Evolutionary conservation across 2,888 invertebrate genomes (phyloP), one percentile per base, ranked within the genome.

Genomic region (Sisyra terminalis): DNA sequence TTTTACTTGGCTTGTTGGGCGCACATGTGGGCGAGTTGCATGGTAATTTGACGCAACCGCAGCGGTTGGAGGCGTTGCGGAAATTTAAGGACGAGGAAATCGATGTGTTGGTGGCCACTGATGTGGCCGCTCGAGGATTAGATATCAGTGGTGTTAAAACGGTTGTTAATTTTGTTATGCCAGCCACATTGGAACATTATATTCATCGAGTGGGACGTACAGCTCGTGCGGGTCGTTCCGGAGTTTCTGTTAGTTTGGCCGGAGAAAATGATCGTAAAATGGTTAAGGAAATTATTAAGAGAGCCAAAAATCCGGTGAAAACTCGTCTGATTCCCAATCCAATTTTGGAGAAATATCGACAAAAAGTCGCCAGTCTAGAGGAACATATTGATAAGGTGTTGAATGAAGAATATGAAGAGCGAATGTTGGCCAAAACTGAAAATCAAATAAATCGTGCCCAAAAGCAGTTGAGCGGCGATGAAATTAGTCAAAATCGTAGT

Each of bases 61-160:
- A 93, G 60, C 80, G 96, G 46, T 63, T 96, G 50, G 92, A 94
- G 52, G 84, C 90, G 1, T 67, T 96, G 29, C 76, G 80, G 50
- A 76, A 80, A 50, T 96, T 96, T 62, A 89, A 86, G 57, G 83
- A 87, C 7, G 84, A 85, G 53, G 73, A 73, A 55, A 78, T 78
- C 3, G 87, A 88, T 57, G 74, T 88, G n/a, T 50, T 61, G 29
- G 73, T 98, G 45, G 80, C 97, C 3, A 97, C 94, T 0, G 98
- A 98, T 67, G 96, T 99, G 4, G 97, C 98, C 1, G 94, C 62
- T 34, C 52, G 61, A 50, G 94, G 98, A 54, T 68, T 97, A 37
- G 97, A 97, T 64, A 97, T 97, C 51, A 80, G 85, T n/a, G 93
- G 92, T 7, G 93, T 97, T 0, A 87, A 89, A 65, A 96, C 96